Conservation (phyloP, 2,113 vertebrate species). For the Cheilinus undulatus region DNA sequence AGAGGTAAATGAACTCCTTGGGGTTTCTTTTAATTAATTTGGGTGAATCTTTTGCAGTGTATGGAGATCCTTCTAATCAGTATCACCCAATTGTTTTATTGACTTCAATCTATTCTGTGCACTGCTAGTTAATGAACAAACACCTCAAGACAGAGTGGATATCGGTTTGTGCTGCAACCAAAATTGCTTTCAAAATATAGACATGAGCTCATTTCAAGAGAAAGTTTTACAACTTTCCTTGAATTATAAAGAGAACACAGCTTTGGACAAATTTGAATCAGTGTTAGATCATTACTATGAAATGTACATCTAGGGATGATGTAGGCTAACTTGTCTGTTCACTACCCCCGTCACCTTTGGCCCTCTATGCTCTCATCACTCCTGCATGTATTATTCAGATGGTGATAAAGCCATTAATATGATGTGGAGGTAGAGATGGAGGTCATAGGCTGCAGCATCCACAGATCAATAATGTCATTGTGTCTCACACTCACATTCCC, state of each 20-base stretch:
- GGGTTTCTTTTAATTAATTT: neutral
- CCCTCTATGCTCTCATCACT: slow-evolving; percentile 12
- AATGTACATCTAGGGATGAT: slow-evolving; percentile 2
- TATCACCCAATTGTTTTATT: slow-evolving; percentile 11
- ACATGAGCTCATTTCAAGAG: neutral
- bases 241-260: neutral
- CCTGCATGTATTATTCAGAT: slow-evolving; percentile 52
- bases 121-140: slow-evolving; percentile 8
- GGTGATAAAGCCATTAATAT: slow-evolving; percentile 29
- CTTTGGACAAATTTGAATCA: neutral
- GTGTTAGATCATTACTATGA: neutral
- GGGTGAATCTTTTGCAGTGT: neutral
- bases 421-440: slow-evolving; percentile 17
- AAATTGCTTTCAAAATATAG: neutral
- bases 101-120: slow-evolving; percentile 17
- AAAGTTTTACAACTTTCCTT: neutral
- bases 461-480: slow-evolving; percentile 41
- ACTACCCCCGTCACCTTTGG: slow-evolving; percentile 13
- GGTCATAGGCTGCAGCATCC: slow-evolving; percentile 24
- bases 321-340: neutral
- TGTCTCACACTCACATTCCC: slow-evolving; percentile 4
- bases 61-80: slow-evolving; percentile 9
- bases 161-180: neutral
- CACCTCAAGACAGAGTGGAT: neutral
- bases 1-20: neutral